Evolutionary conservation across 2,888 invertebrate species (phyloP), one percentile per base, ranked within the genome.

Genomic region (Diarsia rubi): DNA sequence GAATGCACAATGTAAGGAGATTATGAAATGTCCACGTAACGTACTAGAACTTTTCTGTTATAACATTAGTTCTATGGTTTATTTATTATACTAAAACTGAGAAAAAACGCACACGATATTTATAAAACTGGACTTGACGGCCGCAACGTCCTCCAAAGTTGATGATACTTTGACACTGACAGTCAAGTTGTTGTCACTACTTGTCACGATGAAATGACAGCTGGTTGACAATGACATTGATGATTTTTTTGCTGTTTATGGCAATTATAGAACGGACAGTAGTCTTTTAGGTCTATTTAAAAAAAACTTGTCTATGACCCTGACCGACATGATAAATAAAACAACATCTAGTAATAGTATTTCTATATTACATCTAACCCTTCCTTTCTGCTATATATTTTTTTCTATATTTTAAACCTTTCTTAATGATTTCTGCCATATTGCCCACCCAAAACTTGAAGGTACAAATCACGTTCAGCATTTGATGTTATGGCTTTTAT

Each of bases 371-470:
- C 12, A 47, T n/a, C 14, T 14, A 62, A 24, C 49, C 27, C 12
- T 60, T 2, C 16, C 8, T 19, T 65, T 65, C 21, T 16, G 0
- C 21, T 21, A 21, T 4, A 27, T 3, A 6, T 4, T 3, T 2
- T 12, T 2, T 8, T 16, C 3, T 19, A n/a, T 19, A 11, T 16
- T 37, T 52, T 37, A 57, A 59, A 31, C 12, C 60, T 5, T n/a
- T n/a, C 14, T 63, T 72, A 82, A 52, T n/a, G 67, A 47, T 82
- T 87, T 73, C 94, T 90, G 21, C 91, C 97, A 90, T 98, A 98
- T 69, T 98, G 97, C 91, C 97, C 97, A 82, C 98, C 97, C 83
- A 98, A 95, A 85, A 98, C 97, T 88, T 97, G 97, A 81, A 98
- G 97, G 92, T 98, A 98, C 37, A 98, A 92, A 75, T 97, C 97